Percentiles rank a stretch among this genome's conserved stretches.
Evolutionary conservation across 2,888 invertebrate species (phyloP).

Genomic region (Cephalotes varians): DNA sequence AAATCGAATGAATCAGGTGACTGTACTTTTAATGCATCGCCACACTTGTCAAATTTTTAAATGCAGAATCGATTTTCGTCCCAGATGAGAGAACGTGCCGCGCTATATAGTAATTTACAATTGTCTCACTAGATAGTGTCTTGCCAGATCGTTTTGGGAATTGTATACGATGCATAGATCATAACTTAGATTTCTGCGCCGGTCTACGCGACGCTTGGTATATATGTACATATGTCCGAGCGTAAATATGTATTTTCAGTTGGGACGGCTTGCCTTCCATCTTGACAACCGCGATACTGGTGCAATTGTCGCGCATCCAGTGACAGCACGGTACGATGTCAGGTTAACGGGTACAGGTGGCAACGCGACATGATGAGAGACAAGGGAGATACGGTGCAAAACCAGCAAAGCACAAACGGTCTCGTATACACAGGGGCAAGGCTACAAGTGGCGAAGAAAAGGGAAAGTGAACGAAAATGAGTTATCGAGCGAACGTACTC

Average conservation of each 20-base stretch:
- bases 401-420: constrained; percentile 16
- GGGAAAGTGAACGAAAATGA: constrained; percentile 31
- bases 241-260: constrained; percentile 44
- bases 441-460: constrained; percentile 26
- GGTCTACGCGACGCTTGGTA: not conserved
- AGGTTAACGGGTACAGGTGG: constrained; percentile 38
- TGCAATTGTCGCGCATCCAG: constrained; percentile 47
- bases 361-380: constrained; percentile 11
- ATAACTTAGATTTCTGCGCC: constrained; percentile 17
- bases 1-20: not conserved
- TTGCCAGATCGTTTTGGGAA: constrained; percentile 37
- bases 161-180: constrained; percentile 22
- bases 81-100: not conserved
- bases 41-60: not conserved
- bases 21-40: not conserved
- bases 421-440: constrained; percentile 7
- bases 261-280: not conserved
- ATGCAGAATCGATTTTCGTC: not conserved
- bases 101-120: not conserved
- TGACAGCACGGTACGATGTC: constrained; percentile 26
- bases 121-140: not conserved
- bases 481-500: constrained; percentile 57
- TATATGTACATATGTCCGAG: constrained; percentile 1
- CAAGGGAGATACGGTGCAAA: constrained; percentile 24
- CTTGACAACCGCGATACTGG: constrained; percentile 35